A percentile compares a stretch with the other conserved stretches of the same genome.
These are phyloP conservation scores for Arenaria interpres DNA, from an alignment of 2,113 vertebrate genomes.

Conservation along the genomic window DNA sequence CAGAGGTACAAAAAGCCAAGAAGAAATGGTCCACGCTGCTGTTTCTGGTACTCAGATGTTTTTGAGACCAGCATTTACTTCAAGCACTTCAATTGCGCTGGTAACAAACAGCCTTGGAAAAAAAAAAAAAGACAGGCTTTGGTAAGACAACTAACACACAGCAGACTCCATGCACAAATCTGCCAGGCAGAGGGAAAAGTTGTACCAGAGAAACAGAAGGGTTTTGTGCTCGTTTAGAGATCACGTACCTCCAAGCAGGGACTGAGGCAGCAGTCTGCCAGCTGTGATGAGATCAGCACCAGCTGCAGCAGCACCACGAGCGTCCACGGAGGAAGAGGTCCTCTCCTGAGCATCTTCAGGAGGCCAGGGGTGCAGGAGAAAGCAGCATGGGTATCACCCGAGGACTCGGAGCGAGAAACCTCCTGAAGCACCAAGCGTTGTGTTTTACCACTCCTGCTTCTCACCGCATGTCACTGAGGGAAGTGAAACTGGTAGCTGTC, in stretches of 20 bases:
- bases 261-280: background rate
- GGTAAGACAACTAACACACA: background rate
- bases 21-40: background rate
- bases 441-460: background rate
- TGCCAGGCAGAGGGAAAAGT: background rate
- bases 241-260: slow-evolving; percentile 73
- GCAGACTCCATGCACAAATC: background rate
- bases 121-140: background rate
- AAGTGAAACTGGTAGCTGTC: slow-evolving; percentile 32
- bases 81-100: background rate
- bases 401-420: background rate
- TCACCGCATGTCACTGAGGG: background rate
- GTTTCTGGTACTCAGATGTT: background rate
- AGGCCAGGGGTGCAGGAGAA: background rate
- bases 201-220: background rate
- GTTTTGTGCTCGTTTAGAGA: background rate
- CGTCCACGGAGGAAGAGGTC: background rate
- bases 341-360: slow-evolving; percentile 47
- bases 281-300: background rate
- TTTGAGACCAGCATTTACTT: background rate
- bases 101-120: background rate
- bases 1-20: background rate
- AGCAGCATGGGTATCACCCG: background rate
- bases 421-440: background rate
- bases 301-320: slow-evolving; percentile 14